Base-by-base conservation (phyloP, 2,797 vertebrate species). In the Cheracebus regulus region DNA sequence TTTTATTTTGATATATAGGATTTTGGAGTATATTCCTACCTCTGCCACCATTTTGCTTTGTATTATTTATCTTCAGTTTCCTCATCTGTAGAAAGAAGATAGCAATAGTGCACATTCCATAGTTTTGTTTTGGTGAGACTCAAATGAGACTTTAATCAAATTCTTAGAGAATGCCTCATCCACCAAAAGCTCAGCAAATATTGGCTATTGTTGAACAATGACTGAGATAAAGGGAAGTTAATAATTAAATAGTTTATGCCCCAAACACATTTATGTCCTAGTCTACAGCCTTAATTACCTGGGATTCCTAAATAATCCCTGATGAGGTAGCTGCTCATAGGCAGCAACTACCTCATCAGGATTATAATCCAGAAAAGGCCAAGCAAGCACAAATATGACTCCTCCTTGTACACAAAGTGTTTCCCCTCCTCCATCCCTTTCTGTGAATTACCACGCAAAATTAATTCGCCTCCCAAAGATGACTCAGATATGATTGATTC, bases 1-100 rank as follows among this genome's bases (percentile, higher is more conserved):
- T 46, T 36, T 50, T 85, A 75, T 95, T 94, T 95, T 90, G 5
- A 96, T 78, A 20, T 78, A 36, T 41, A 79, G 12, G 7, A 28
- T 72, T 95, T 96, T 87, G 57, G 24, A 93, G 30, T 96, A 17
- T 78, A 86, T 89, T 58, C 61, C 19, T 93, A 13, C 39, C 15
- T 92, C n/a, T 58, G 28, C 22, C 7, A 44, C 36, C 39, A 20
- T 85, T 55, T 73, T 52, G 2, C 9, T 85, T 70, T 64, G 70
- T 4, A 4, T 41, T 84, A 64, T 95, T 79, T 78, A 78, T 64
- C 17, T 10, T 93, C 22, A 46, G 19, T 82, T 92, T 93, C 5
- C 52, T 93, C 7, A 88, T 79, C 8, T 92, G 14, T 72, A 13
- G 39, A 58, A 76, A 64, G 36, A 4, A 10, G 7, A 30, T 86